Base-by-base conservation (phyloP, 2,888 invertebrate genomes). In the Patella ulyssiponensis region DNA sequence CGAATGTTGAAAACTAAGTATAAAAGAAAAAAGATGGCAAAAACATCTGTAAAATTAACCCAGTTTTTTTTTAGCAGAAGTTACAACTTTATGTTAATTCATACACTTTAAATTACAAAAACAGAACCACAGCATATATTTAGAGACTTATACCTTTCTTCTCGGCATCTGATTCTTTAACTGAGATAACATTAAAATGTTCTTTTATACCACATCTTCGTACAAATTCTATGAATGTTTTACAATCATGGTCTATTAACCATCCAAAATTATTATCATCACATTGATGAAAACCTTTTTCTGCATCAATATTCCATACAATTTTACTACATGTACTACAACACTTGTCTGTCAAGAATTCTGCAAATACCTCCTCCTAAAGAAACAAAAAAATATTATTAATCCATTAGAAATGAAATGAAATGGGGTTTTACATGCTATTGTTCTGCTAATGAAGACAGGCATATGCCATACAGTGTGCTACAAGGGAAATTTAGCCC, bases 331-430 rank as follows among this genome's bases (percentile, higher is more conserved):
- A 87, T 4, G 53, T 71, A 51, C 75, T 73, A 77, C 87, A 87
- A 5, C 80, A 75, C 71, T 76, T 79, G 12, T 77, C 77, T 1
- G 80, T 80, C 54, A 87, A 76, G 71, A 84, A 86, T 12, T 75
- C 74, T 0, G 82, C 81, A 79, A 86, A 86, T 12, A 86, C 77
- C 58, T 86, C 87, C 23, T 80, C 80, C 87, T 87, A 81, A 33
- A 83, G 79, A 0, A n/a, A 44, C 54, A 53, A 69, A 69, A 20
- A 73, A 69, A 69, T 33, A 3, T 56, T 20, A 27, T 12, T 20
- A 14, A 58, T n/a, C 11, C 3, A 33, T 20, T 52, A 54, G 23
- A 3, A 56, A 69, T 27, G 69, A 20, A 20, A 74, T 64, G 23
- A 74, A 52, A 54, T 72, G 56, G 64, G 58, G 7, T n/a, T 74